Evolutionary conservation across 2,888 invertebrate species (phyloP).

Genomic region (Cataglyphis cursor): DNA sequence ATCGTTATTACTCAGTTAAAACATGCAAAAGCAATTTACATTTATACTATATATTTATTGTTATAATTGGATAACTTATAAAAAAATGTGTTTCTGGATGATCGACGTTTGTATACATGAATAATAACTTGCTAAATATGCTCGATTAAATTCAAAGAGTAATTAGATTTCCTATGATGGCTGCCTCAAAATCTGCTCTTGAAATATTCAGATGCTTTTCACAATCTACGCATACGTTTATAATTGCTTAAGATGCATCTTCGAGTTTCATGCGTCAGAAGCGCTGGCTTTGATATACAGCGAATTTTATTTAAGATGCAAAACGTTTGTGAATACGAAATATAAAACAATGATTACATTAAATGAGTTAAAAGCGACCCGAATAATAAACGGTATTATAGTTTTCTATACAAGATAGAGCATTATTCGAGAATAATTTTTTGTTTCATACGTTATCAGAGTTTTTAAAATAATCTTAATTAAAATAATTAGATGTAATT

Average conservation of each 20-base stretch:
- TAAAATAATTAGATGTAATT: not conserved
- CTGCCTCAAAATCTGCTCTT: slow-evolving; percentile 17
- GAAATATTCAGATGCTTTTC: slow-evolving; percentile 32
- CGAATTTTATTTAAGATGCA: slow-evolving; percentile 35
- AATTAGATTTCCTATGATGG: slow-evolving; percentile 28
- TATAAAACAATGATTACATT: slow-evolving; percentile 29
- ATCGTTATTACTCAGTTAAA: not conserved
- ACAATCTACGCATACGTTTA: slow-evolving; percentile 5
- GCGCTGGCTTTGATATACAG: slow-evolving; percentile 21
- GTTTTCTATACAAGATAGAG: not conserved
- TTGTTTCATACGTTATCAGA: not conserved
- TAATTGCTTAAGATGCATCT: slow-evolving; percentile 33
- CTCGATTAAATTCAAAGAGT: slow-evolving; percentile 34
- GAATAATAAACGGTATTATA: slow-evolving; percentile 16
- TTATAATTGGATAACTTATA: not conserved
- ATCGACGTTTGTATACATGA: slow-evolving; percentile 4
- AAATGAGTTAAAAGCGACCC: not conserved
- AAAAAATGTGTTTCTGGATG: not conserved
- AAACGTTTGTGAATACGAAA: not conserved
- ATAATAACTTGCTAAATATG: slow-evolving; percentile 13
- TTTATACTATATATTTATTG: not conserved
- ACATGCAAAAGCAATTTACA: not conserved
- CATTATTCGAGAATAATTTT: not conserved
- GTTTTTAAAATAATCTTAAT: not conserved
- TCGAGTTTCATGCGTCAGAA: slow-evolving; percentile 32